phyloP scores from a whole-genome alignment of 2,888 invertebrate genomes.

The Eupsilia transversa region DNA sequence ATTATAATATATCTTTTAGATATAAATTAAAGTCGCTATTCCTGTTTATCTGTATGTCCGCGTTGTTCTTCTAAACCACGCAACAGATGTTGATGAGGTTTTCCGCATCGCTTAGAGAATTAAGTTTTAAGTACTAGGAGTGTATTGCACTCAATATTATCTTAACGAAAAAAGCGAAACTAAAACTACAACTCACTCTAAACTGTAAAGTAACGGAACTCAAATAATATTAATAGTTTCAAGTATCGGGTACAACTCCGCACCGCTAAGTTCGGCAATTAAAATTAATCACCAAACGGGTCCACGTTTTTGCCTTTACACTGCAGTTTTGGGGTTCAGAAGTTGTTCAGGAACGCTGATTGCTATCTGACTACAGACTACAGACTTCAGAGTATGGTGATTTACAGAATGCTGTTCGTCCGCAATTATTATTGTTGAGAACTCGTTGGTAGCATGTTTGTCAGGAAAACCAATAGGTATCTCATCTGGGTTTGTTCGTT shows the following conservation, averaged over 20 bases:
- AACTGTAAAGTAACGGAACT: constrained; percentile 22
- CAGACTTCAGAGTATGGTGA: constrained; percentile 40
- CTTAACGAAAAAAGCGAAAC: constrained; percentile 1
- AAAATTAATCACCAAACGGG: constrained; percentile 80
- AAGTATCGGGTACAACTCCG: constrained; percentile 51
- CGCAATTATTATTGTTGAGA: constrained; percentile 46
- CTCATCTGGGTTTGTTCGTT: not conserved
- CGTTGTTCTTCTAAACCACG: too few relatives aligned
- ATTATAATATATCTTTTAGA: too few relatives aligned
- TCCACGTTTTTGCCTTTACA: constrained; percentile 73
- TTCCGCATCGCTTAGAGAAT: too few relatives aligned
- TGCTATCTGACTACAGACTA: constrained; percentile 43
- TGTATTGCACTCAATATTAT: too few relatives aligned
- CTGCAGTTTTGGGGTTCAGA: constrained; percentile 48
- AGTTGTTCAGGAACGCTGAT: constrained; percentile 57
- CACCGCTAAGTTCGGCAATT: constrained; percentile 78
- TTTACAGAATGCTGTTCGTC: constrained; percentile 54
- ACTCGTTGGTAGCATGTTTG: constrained; percentile 36
- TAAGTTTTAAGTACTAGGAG: too few relatives aligned
- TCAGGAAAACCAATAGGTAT: constrained; percentile 43
- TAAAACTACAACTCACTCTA: not conserved
- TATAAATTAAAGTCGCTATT: too few relatives aligned
- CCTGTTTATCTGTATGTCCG: too few relatives aligned
- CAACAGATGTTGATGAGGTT: too few relatives aligned
- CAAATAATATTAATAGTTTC: constrained; percentile 37